These are phyloP conservation scores for Dryas iulia DNA, from an alignment of 1,140 invertebrate genomes.

Conservation along the genomic window DNA sequence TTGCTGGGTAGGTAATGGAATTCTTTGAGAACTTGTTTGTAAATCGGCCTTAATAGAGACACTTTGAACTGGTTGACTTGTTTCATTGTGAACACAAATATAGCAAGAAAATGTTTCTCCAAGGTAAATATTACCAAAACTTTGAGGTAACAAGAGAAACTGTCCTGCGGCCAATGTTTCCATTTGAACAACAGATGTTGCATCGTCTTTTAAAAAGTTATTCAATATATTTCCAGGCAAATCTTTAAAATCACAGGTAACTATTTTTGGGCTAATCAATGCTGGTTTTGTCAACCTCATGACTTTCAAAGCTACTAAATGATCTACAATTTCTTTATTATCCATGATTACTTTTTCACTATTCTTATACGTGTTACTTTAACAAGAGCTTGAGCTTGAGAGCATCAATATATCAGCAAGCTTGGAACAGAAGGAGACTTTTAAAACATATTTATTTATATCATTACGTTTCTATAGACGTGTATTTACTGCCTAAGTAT, in stretches of 20 bases:
- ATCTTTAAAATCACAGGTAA: constrained; percentile 92
- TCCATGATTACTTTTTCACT: constrained; percentile 54
- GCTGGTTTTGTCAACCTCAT: constrained; percentile 95
- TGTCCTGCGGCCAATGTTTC: constrained; percentile 92
- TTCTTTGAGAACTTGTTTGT: constrained; percentile 93
- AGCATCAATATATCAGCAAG: too few relatives aligned
- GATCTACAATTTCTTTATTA: constrained; percentile 71
- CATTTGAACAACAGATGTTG: constrained; percentile 87
- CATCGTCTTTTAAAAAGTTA: constrained; percentile 88
- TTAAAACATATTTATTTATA: too few relatives aligned
- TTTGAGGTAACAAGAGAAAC: constrained; percentile 95
- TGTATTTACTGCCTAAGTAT: too few relatives aligned
- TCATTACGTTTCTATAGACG: too few relatives aligned
- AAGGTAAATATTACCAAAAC: constrained; percentile 91
- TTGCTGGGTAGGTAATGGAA: constrained; percentile 86
- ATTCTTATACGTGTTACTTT: neutral
- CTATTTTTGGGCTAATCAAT: constrained; percentile 88
- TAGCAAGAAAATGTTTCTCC: constrained; percentile 99
- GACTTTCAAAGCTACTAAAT: constrained; percentile 85
- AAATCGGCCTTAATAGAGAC: constrained; percentile 94
- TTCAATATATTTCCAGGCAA: constrained; percentile 90
- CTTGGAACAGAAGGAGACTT: too few relatives aligned
- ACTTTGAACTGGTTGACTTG: constrained; percentile 89
- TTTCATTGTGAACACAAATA: constrained; percentile 98
- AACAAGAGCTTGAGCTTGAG: neutral